Base-by-base conservation (phyloP, 1,140 invertebrate species). In the Popillia japonica region DNA sequence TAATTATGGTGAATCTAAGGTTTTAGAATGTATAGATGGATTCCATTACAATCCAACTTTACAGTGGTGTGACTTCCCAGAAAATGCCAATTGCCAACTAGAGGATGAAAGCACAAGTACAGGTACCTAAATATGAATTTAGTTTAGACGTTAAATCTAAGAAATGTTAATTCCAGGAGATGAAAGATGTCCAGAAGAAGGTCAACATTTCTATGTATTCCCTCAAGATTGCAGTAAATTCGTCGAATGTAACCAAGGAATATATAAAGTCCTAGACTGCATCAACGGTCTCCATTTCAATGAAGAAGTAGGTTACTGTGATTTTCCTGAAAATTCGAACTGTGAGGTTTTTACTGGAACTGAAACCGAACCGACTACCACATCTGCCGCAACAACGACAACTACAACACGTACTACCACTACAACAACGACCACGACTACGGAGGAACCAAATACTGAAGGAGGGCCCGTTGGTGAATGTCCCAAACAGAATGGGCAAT, bases 31-130 rank as follows among this genome's bases (percentile, higher is more conserved):
- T 42, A 41, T 74, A 9, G 34, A 22, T 11, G 72, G 40, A n/a
- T 17, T 74, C 9, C 11, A 41, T 74, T 74, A 41, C 9, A 74
- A 17, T 42, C 34, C 72, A 22, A 20, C 10, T 0, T 74, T 42
- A 17, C 6, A 7, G 11, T 74, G 23, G 23, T 74, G 72, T 74
- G 72, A 74, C 17, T 74, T 74, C n/a, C 72, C 72, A 9, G 72
- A 40, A 41, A 74, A 74, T 74, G 48, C 17, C 6, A n/a, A 55
- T 17, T 55, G 48, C 14, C n/a, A 55, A 14, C 3, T 55, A 55
- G 48, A 55, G 17, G 48, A 55, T 3, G 9, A 55, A 55, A 17
- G 14, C 17, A 55, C 6, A 17, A 17, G 17, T 48, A n/a, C 1
- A 3, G 10, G 44, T 48, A 14, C 9, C 3, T 8, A n/a, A 55